These are phyloP conservation scores for Pitangus sulphuratus DNA, from an alignment of 2,797 vertebrate species.

Conservation along the genomic window DNA sequence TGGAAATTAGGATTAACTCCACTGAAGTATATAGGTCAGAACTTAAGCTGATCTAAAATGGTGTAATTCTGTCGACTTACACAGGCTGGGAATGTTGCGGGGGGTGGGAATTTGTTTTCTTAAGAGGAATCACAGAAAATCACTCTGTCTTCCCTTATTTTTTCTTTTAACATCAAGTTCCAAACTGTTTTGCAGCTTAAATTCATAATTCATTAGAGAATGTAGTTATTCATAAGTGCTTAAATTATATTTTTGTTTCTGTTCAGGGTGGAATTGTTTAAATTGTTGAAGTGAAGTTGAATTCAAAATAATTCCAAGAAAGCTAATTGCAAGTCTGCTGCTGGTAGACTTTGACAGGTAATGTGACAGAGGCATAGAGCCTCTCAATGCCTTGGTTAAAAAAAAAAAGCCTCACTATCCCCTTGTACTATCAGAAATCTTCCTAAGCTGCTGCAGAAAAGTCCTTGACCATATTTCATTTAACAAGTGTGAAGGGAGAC, in stretches of 20 bases:
- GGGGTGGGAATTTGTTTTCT: not conserved
- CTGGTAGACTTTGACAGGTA: not conserved
- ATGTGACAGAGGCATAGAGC: not conserved
- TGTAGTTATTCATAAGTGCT: not conserved
- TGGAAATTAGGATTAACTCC: constrained; percentile 57
- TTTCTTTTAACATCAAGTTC: not conserved
- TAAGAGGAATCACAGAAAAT: not conserved
- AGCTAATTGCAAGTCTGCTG: not conserved
- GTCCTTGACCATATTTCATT: not conserved
- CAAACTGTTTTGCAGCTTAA: not conserved
- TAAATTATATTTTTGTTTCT: not conserved
- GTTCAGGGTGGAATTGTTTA: not conserved
- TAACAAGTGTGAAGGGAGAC: not conserved
- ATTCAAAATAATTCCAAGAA: not conserved
- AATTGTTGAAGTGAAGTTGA: not conserved
- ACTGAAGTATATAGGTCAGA: constrained; percentile 44
- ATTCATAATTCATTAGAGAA: not conserved
- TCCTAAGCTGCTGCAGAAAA: not conserved
- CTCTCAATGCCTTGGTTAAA: not conserved
- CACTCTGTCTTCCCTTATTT: not conserved
- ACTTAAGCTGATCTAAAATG: constrained; percentile 10
- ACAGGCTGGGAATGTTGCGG: not conserved
- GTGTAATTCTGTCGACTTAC: not conserved
- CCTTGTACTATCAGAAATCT: not conserved
- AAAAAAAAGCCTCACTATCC: not conserved